A percentile compares a stretch with the other conserved stretches of the same genome.
phyloP scores from a whole-genome alignment of 2,113 vertebrate genomes.

The Anguilla japonica region DNA sequence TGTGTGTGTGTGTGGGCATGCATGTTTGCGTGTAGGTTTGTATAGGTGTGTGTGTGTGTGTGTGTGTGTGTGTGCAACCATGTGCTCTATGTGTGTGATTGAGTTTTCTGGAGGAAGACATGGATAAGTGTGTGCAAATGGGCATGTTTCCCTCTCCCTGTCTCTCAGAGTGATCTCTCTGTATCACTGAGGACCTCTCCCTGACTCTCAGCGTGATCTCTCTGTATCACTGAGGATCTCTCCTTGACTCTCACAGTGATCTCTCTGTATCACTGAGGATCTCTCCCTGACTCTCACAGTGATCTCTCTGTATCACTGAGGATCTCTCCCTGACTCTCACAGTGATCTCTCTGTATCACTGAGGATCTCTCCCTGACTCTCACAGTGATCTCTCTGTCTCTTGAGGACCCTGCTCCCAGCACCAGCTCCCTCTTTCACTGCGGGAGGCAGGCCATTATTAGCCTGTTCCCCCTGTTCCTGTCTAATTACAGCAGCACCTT shows the following conservation, averaged over 20 bases:
- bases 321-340: too few relatives aligned
- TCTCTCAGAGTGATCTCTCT: too few relatives aligned
- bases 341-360: too few relatives aligned
- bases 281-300: too few relatives aligned
- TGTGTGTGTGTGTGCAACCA: background rate
- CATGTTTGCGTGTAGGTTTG: background rate
- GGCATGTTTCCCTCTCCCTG: background rate
- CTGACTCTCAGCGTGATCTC: too few relatives aligned
- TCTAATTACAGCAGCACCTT: background rate
- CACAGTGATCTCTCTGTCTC: too few relatives aligned
- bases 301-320: too few relatives aligned
- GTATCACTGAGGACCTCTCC: too few relatives aligned
- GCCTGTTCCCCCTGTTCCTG: background rate
- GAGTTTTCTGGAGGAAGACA: background rate
- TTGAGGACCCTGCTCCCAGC: background rate
- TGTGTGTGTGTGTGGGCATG: background rate
- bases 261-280: too few relatives aligned
- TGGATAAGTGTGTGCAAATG: background rate
- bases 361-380: too few relatives aligned
- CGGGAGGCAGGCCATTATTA: background rate
- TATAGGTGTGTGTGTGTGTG: background rate
- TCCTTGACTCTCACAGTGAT: too few relatives aligned
- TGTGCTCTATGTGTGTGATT: background rate
- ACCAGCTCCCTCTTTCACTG: background rate
- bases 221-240: too few relatives aligned